phyloP scores from a whole-genome alignment of 2,888 invertebrate species.

The Cosmopolites sordidus region DNA sequence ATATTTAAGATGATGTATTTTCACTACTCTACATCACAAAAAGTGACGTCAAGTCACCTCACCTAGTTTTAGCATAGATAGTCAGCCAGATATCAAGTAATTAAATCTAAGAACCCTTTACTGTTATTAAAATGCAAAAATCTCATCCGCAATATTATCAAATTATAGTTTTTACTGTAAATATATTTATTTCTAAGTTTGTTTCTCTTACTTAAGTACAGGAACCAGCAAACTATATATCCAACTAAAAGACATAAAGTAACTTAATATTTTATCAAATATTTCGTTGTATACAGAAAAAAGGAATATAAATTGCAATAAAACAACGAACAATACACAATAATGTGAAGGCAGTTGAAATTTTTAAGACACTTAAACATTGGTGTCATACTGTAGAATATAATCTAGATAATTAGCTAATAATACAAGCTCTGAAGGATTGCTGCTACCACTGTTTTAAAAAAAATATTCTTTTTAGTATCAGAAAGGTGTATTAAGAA shows the following conservation, averaged over 20 bases:
- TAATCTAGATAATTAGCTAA: too few species aligned
- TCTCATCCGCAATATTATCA: background rate
- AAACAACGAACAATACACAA: too few species aligned
- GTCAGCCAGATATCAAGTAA: slow-evolving; percentile 3
- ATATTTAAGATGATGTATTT: slow-evolving; percentile 10
- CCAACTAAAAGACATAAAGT: background rate
- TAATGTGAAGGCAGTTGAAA: background rate
- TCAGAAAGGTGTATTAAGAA: too few species aligned
- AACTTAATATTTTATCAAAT: background rate
- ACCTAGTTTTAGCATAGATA: slow-evolving; percentile 12
- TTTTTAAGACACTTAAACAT: background rate
- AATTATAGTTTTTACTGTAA: background rate
- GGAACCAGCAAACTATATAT: background rate
- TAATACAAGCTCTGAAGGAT: too few species aligned
- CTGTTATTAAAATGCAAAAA: background rate
- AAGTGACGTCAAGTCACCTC: slow-evolving; percentile 11
- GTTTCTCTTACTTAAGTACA: background rate
- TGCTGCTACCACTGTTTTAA: too few species aligned
- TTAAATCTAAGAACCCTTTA: background rate
- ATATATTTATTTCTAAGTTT: background rate
- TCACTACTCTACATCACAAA: slow-evolving; percentile 14
- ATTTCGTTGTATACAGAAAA: background rate
- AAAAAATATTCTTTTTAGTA: too few species aligned
- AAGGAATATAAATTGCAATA: background rate
- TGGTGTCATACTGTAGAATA: slow-evolving; percentile 16